Base-by-base conservation (phyloP, 2,797 vertebrate genomes). In the Cichlasoma orientale region DNA sequence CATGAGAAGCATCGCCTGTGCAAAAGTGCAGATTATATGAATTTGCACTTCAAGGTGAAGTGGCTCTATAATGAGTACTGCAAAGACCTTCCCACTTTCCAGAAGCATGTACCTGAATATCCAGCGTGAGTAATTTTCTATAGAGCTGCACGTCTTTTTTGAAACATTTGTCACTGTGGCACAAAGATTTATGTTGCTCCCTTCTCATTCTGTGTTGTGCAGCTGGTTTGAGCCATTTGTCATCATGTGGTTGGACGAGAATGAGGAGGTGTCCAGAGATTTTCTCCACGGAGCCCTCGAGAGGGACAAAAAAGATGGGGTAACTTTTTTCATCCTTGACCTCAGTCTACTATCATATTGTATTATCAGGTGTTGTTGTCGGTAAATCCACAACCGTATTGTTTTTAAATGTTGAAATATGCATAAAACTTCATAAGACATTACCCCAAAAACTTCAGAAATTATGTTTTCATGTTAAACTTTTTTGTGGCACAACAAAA, bases 141-240 rank as follows among this genome's bases (percentile, higher is more conserved):
- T 18, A 56, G 11, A 14, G 31, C 41, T 23, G 3, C 23, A n/a
- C 33, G 21, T 25, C 14, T 74, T 53, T 72, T n/a, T 69, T 55
- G 47, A 33, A 4, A 2, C n/a, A 6, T 66, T 69, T 27, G 11
- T 23, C 36, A 2, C 13, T 4, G 9, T 50, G 68, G 55, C 11
- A 10, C 61, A 57, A 31, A 77, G 16, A 59, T 77, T 89, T 68
- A 82, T 19, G n/a, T 47, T 41, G 47, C 50, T 36, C 33, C 25
- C 5, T 29, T n/a, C 44, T 80, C 1, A 2, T 53, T 80, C n/a
- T 56, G 66, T 47, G 2, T 29, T 72, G 58, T 82, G 53, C 84
- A 99, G 98, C 33, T 99, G 98, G 98, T 99, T 99, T 2, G 98
- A 99, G 89, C 98, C 98, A 7, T 99, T 99, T 0, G 98, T 99